Conservation (phyloP, 2,888 invertebrate genomes). For the Drosophila austrosaltans region DNA sequence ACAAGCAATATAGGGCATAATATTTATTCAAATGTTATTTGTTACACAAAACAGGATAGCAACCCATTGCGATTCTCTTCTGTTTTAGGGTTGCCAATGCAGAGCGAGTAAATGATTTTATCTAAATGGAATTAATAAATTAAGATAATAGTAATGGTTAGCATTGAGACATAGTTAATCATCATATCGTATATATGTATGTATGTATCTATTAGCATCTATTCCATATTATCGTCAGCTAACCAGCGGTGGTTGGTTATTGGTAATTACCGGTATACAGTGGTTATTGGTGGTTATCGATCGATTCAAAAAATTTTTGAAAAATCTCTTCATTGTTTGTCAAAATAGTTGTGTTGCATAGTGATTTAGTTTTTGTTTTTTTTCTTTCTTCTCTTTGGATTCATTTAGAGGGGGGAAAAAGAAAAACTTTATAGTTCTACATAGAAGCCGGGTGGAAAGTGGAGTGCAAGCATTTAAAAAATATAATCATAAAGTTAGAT, state of each 20-base stretch:
- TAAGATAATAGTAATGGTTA: not conserved
- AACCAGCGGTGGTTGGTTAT: constrained; percentile 4
- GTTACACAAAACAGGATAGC: not conserved
- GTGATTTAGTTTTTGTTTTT: not conserved
- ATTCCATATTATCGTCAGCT: not conserved
- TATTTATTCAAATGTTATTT: not conserved
- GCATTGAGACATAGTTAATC: not conserved
- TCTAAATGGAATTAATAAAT: not conserved
- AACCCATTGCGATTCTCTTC: not conserved
- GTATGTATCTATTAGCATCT: not conserved
- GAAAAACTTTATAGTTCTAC: not conserved
- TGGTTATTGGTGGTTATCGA: constrained; percentile 7
- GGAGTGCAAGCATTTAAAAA: constrained; percentile 3
- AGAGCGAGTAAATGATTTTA: not conserved
- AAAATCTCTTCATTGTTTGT: not conserved
- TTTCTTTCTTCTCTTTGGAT: not conserved
- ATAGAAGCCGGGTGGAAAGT: constrained; percentile 2
- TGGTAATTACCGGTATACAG: not conserved
- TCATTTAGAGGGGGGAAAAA: constrained; percentile 1
- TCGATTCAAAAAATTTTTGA: not conserved
- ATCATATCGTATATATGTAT: not conserved
- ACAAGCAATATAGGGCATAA: not conserved
- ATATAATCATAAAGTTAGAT: not conserved
- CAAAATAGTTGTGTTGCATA: not conserved
- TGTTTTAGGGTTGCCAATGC: not conserved